Base-by-base conservation (phyloP, 2,888 invertebrate species). In the Dascillus cervinus region DNA sequence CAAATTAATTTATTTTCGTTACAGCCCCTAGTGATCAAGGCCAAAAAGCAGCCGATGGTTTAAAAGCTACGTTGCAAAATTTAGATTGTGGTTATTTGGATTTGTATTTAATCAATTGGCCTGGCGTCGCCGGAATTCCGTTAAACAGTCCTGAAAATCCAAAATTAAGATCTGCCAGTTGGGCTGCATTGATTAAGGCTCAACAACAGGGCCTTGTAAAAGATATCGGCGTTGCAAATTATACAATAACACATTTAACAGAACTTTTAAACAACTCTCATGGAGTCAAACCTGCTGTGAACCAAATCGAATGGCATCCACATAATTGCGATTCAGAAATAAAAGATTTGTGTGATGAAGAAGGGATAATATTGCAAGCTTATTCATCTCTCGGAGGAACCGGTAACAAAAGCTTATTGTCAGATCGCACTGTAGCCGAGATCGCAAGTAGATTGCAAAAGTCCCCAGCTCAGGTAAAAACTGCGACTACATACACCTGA, bases 261-360 rank as follows among this genome's bases (percentile, higher is more conserved):
- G 76, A 84, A 41, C 58, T 89, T 13, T 50, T 74, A 13, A 46
- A 55, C 13, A 65, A 67, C 37, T 66, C 72, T 31, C 65, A 68
- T 36, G 70, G 67, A 8, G 62, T 76, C 2, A 61, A 68, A 38
- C 85, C 86, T n/a, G 75, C 77, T 40, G 79, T 88, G 1, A 79
- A 85, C 59, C 87, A 87, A 79, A 78, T 84, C 24, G 88, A 89
- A 59, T 82, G 77, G 69, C 87, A 89, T 63, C 89, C 89, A 1
- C 76, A 79, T 54, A 79, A 74, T 47, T 67, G 72, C 29, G 79
- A 83, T 56, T 58, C 60, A 1, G 74, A 77, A 12, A 58, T 89
- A 13, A 61, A 76, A 4, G 55, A 73, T 3, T 77, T 72, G 44
- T 88, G 87, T 53, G 63, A 66, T 13, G 55, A 71, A 12, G 66